These are phyloP conservation scores for Nilaparvata lugens DNA, from an alignment of 1,140 invertebrate genomes.

Conservation along the genomic window DNA sequence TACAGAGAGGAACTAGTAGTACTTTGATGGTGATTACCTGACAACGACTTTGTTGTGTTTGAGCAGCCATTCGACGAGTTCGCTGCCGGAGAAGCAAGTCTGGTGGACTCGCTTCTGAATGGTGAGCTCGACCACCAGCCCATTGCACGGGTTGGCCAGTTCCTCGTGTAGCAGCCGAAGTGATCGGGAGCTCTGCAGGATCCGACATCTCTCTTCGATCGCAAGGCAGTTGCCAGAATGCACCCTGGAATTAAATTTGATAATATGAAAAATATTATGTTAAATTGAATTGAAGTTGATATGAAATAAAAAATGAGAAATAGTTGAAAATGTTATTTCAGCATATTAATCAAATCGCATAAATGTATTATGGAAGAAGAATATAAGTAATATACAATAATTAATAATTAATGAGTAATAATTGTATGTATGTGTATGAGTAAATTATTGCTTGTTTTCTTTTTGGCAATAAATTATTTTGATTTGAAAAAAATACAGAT, in stretches of 20 bases:
- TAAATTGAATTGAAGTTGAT: too few relatives aligned
- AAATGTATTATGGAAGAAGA: too few relatives aligned
- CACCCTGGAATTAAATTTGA: not conserved
- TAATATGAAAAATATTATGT: too few relatives aligned
- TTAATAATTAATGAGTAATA: too few relatives aligned
- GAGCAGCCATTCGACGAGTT: conserved; percentile 70
- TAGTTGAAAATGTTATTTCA: too few relatives aligned
- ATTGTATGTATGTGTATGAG: too few relatives aligned
- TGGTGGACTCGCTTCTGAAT: conserved; percentile 53
- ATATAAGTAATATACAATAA: too few relatives aligned
- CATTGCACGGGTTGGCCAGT: conserved; percentile 49
- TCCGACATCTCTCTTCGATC: conserved; percentile 51
- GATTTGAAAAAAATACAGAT: too few relatives aligned
- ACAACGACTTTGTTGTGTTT: conserved; percentile 54
- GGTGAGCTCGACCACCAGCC: conserved; percentile 52
- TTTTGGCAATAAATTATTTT: too few relatives aligned
- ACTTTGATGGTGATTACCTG: conserved; percentile 36
- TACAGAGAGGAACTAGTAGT: not conserved
- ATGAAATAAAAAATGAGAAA: too few relatives aligned
- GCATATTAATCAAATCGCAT: too few relatives aligned
- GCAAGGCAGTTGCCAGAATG: conserved; percentile 36
- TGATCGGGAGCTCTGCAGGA: conserved; percentile 61
- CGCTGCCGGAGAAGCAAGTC: conserved; percentile 57
- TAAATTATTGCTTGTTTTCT: too few relatives aligned
- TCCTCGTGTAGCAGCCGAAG: conserved; percentile 63